Percentiles rank a stretch among this genome's conserved stretches.
Conservation (phyloP, 2,113 vertebrate genomes). For the Camelus bactrianus region DNA sequence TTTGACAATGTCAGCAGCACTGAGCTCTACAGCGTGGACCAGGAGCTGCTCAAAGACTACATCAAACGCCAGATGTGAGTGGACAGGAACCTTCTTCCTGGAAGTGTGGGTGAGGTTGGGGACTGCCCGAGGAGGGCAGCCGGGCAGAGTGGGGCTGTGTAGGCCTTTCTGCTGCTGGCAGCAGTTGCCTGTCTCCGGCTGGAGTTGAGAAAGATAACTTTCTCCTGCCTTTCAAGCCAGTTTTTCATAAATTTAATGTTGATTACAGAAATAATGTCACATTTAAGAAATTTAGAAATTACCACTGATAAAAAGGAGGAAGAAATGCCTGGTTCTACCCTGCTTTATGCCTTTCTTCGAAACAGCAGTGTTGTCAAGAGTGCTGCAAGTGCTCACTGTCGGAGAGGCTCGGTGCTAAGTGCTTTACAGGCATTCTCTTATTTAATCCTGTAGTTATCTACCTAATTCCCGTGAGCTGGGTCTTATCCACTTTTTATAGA, state of each 20-base stretch:
- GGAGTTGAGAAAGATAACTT: neutral
- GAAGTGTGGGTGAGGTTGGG: neutral
- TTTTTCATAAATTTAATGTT: neutral
- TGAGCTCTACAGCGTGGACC: conserved; percentile 95
- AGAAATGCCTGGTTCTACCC: neutral
- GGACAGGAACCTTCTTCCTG: neutral
- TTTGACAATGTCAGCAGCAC: conserved; percentile 98
- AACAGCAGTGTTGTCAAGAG: neutral
- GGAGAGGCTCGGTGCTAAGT: neutral
- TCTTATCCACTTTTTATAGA: neutral
- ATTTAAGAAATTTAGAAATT: conserved; percentile 16
- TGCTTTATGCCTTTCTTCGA: neutral
- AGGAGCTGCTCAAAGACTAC: conserved; percentile 98
- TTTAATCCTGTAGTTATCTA: neutral
- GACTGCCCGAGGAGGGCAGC: neutral
- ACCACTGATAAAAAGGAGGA: neutral
- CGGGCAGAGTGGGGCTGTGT: neutral
- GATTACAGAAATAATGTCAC: neutral
- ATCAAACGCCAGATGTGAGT: conserved; percentile 99
- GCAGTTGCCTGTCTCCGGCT: neutral
- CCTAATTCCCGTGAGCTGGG: neutral
- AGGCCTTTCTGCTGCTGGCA: neutral
- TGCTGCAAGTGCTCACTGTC: neutral
- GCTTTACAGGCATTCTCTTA: neutral
- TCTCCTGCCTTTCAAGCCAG: neutral